Percentiles rank a stretch among this genome's conserved stretches.
These are phyloP conservation scores for Pteronura brasiliensis DNA, from an alignment of 2,113 vertebrate genomes.

Conservation along the genomic window DNA sequence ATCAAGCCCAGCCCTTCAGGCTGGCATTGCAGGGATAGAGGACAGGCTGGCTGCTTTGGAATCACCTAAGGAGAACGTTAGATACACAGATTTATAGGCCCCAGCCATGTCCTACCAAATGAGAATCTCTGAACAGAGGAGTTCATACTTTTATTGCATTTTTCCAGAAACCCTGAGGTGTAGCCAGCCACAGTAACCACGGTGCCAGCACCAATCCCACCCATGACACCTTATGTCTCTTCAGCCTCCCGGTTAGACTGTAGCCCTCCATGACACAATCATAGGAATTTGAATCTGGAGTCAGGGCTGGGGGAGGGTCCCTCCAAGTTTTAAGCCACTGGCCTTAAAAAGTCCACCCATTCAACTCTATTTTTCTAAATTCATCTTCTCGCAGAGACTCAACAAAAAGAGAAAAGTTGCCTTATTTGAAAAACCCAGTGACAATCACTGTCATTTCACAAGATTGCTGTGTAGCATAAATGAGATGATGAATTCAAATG, in stretches of 20 bases:
- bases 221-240: neutral
- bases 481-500: neutral
- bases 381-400: neutral
- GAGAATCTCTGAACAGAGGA: neutral
- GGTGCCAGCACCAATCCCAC: neutral
- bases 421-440: neutral
- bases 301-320: neutral
- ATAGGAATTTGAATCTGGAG: neutral
- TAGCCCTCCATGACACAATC: neutral
- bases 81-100: neutral
- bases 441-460: neutral
- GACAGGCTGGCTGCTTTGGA: neutral
- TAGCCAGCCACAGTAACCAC: neutral
- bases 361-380: neutral
- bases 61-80: neutral
- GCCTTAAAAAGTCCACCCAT: neutral
- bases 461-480: neutral
- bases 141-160: neutral
- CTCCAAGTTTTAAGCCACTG: neutral
- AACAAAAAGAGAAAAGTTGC: neutral
- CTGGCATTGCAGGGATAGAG: neutral
- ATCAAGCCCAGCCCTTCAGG: neutral
- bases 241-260: neutral
- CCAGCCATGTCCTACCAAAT: neutral
- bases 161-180: neutral